These are phyloP conservation scores for Celastrina argiolus DNA, from an alignment of 2,888 invertebrate genomes.

Conservation along the genomic window DNA sequence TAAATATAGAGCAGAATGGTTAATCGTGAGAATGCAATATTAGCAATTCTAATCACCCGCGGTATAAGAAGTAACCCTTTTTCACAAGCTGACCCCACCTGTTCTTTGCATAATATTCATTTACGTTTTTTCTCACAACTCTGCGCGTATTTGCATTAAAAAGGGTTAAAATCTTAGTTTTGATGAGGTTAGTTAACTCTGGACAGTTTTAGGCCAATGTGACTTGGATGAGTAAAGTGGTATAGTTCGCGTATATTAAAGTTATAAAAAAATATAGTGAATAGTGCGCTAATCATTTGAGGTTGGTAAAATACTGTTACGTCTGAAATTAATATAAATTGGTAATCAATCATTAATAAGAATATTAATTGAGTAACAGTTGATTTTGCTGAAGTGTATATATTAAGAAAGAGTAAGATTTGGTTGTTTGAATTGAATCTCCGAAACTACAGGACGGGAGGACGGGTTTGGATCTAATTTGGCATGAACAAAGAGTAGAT, in stretches of 20 bases:
- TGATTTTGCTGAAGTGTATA: too few relatives aligned
- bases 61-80: conserved; percentile 50
- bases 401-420: too few relatives aligned
- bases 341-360: too few relatives aligned
- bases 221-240: background rate
- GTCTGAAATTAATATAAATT: too few relatives aligned
- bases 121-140: conserved; percentile 48
- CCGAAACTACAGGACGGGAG: too few relatives aligned
- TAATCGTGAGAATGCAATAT: conserved; percentile 49
- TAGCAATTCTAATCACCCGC: conserved; percentile 52
- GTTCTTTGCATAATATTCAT: conserved; percentile 46
- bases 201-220: background rate
- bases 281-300: too few relatives aligned
- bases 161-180: conserved; percentile 30
- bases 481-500: too few relatives aligned
- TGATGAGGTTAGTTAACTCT: conserved; percentile 22
- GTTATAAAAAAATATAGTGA: too few relatives aligned
- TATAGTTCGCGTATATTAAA: background rate
- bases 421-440: too few relatives aligned
- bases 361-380: too few relatives aligned
- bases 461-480: too few relatives aligned
- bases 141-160: conserved; percentile 34
- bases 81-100: conserved; percentile 62
- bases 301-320: too few relatives aligned
- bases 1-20: conserved; percentile 26